These are phyloP conservation scores for Drosophila villosipedis DNA, from an alignment of 2,888 invertebrate species.

Conservation along the genomic window DNA sequence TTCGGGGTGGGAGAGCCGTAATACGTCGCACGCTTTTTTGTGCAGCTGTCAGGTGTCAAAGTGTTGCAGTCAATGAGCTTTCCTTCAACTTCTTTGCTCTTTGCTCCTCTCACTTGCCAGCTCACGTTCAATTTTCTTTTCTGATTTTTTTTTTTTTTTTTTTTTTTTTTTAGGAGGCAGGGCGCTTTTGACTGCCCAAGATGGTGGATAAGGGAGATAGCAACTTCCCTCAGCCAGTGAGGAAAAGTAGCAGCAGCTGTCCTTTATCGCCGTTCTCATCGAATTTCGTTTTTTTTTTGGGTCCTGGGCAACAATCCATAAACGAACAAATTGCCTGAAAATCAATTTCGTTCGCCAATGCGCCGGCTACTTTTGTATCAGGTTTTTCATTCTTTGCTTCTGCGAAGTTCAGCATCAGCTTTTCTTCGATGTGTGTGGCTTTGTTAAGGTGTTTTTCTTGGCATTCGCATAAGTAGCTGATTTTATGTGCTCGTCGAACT, in stretches of 20 bases:
- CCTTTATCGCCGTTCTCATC: slow-evolving; percentile 57
- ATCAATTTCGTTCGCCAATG: slow-evolving; percentile 74
- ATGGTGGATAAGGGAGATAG: slow-evolving; percentile 65
- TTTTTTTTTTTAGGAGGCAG: slow-evolving; percentile 11
- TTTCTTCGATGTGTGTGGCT: slow-evolving; percentile 61
- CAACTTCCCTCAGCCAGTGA: slow-evolving; percentile 42
- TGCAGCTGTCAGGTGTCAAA: slow-evolving; percentile 77
- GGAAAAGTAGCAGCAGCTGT: slow-evolving; percentile 66
- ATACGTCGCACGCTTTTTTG: slow-evolving; percentile 72
- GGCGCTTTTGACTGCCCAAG: slow-evolving; percentile 61
- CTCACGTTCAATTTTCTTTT: slow-evolving; percentile 44
- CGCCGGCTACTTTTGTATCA: slow-evolving; percentile 66
- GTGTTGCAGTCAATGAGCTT: slow-evolving; percentile 75
- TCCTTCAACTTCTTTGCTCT: slow-evolving; percentile 24
- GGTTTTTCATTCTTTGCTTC: slow-evolving; percentile 30
- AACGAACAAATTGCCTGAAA: slow-evolving; percentile 82
- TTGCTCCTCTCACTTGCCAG: slow-evolving; percentile 26
- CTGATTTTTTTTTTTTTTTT: slow-evolving; percentile 9
- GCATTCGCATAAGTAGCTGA: slow-evolving; percentile 68
- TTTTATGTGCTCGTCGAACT: slow-evolving; percentile 62
- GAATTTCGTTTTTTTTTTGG: not conserved
- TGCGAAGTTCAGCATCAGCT: slow-evolving; percentile 29
- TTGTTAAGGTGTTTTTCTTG: slow-evolving; percentile 64
- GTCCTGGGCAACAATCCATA: slow-evolving; percentile 71
- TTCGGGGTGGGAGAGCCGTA: slow-evolving; percentile 30